These are phyloP conservation scores for Sericinus montela DNA, from an alignment of 2,888 invertebrate species.

Conservation along the genomic window DNA sequence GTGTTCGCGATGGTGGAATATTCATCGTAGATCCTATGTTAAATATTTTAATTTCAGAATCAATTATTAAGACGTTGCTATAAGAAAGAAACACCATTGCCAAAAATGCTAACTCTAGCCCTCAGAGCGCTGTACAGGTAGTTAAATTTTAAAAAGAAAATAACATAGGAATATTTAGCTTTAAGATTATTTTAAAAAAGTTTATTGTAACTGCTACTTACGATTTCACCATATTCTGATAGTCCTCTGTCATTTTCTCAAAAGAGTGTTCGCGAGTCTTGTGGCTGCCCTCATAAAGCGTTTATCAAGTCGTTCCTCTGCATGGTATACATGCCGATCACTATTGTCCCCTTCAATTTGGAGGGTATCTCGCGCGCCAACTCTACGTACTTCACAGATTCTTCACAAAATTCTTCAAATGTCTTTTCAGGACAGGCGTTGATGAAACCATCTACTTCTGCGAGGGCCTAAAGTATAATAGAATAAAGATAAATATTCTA, in stretches of 20 bases:
- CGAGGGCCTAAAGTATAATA: slow-evolving; percentile 67
- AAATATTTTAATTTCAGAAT: no score
- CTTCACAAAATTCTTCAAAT: slow-evolving; percentile 82
- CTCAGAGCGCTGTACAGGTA: no score
- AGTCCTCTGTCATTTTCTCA: slow-evolving; percentile 88
- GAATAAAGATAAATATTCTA: no score
- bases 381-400: slow-evolving; percentile 81
- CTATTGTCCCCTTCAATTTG: slow-evolving; percentile 81
- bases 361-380: slow-evolving; percentile 81
- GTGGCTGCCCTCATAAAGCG: slow-evolving; percentile 84
- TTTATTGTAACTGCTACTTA: slow-evolving; percentile 56
- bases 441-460: slow-evolving; percentile 83
- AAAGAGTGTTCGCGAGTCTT: slow-evolving; percentile 82
- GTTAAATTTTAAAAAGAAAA: no score
- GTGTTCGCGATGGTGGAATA: slow-evolving; percentile 89
- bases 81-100: no score
- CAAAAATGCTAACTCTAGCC: no score
- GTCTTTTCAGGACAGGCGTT: slow-evolving; percentile 78
- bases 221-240: slow-evolving; percentile 87
- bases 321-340: slow-evolving; percentile 91
- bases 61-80: no score
- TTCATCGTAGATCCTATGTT: slow-evolving; percentile 86
- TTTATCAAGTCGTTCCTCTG: slow-evolving; percentile 88
- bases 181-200: background rate
- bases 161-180: no score